Conservation (phyloP, 2,888 invertebrate species). For the Pachymerium ferrugineum region DNA sequence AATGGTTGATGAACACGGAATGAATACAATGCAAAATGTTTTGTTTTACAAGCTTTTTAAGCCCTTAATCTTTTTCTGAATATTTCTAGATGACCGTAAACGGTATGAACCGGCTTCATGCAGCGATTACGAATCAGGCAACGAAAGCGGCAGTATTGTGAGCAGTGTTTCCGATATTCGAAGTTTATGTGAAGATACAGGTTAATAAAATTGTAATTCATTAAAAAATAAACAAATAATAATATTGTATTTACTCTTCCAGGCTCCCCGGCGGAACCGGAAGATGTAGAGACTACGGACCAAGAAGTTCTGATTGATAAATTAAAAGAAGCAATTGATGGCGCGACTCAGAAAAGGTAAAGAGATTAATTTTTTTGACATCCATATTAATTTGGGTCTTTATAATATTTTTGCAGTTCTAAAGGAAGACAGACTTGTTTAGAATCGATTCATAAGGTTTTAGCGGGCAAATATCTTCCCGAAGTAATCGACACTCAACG, state of each 20-base stretch:
- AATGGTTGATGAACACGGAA: neutral
- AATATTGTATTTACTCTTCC: neutral
- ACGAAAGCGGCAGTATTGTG: constrained; percentile 73
- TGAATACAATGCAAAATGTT: neutral
- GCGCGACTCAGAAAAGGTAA: constrained; percentile 74
- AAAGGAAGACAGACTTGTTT: constrained; percentile 71
- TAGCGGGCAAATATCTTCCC: constrained; percentile 71
- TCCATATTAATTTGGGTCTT: neutral
- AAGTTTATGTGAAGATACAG: constrained; percentile 51
- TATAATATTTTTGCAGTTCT: constrained; percentile 49
- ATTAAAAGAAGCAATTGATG: constrained; percentile 78
- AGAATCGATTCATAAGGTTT: constrained; percentile 63
- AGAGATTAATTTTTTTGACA: neutral
- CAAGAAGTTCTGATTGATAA: constrained; percentile 81
- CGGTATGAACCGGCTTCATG: neutral
- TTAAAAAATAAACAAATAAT: neutral
- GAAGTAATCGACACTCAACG: constrained; percentile 55
- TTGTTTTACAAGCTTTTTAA: neutral
- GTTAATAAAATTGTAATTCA: neutral
- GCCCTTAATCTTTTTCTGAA: neutral
- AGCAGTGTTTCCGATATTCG: constrained; percentile 71
- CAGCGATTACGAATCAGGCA: constrained; percentile 66
- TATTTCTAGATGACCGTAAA: constrained; percentile 9
- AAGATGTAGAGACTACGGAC: constrained; percentile 55
- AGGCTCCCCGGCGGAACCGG: constrained; percentile 10